Evolutionary conservation across 2,888 invertebrate species (phyloP).

Genomic region (Brenthis hecate): DNA sequence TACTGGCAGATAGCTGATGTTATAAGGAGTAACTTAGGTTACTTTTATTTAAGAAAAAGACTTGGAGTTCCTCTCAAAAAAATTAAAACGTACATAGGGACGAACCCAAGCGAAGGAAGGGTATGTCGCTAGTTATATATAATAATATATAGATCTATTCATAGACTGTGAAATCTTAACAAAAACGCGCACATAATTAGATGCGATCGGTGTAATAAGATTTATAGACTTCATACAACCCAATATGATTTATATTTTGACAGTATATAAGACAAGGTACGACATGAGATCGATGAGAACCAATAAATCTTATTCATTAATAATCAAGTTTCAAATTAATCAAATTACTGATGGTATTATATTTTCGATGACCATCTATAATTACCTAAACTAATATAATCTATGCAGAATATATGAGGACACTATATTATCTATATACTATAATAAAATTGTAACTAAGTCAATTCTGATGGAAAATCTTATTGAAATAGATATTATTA

Average conservation of each 20-base stretch:
- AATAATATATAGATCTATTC: neutral
- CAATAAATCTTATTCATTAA: slow-evolving; percentile 24
- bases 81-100: no score
- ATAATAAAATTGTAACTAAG: no score
- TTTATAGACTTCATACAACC: slow-evolving; percentile 7
- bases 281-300: slow-evolving; percentile 10
- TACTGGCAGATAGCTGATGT: no score
- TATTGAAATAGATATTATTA: no score
- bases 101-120: no score
- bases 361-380: neutral
- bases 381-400: neutral
- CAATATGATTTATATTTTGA: slow-evolving; percentile 20
- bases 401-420: no score
- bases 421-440: no score
- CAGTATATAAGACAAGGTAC: slow-evolving; percentile 6
- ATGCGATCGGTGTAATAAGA: slow-evolving; percentile 8
- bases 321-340: slow-evolving; percentile 16
- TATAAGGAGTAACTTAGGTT: no score
- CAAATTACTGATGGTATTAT: slow-evolving; percentile 1
- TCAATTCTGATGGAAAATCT: no score
- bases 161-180: neutral
- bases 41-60: no score
- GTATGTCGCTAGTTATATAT: no score
- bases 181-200: slow-evolving; percentile 7
- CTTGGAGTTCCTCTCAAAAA: no score